A percentile compares a stretch with the other conserved stretches of the same genome.
Conservation (phyloP, 2,797 vertebrate genomes). For the Loriculus beryllinus region DNA sequence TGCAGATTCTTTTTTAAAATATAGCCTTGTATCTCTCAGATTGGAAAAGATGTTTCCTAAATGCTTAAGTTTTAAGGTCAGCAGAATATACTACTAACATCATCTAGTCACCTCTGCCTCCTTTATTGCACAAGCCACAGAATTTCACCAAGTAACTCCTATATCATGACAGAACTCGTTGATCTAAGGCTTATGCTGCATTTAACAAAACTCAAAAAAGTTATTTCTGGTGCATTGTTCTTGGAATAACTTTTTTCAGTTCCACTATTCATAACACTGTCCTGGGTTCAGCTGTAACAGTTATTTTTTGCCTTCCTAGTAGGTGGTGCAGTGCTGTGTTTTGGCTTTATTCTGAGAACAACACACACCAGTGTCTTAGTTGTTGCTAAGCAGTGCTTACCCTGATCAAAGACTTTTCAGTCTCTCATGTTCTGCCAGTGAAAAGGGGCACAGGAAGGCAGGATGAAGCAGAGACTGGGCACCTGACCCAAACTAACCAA, state of each 20-base stretch:
- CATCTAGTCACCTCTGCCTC: background rate
- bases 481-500: background rate
- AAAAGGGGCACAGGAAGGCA: too few relatives aligned
- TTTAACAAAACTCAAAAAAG: background rate
- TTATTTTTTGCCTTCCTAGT: background rate
- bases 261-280: background rate
- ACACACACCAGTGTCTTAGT: too few relatives aligned
- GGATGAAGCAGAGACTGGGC: background rate
- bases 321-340: background rate
- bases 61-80: background rate
- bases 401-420: too few relatives aligned
- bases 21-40: background rate
- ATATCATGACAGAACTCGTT: background rate
- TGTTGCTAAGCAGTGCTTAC: too few relatives aligned
- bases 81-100: background rate
- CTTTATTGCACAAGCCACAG: background rate
- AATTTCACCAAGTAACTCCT: background rate
- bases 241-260: slow-evolving; percentile 10
- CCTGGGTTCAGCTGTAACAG: background rate
- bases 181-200: background rate
- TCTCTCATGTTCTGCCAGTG: too few relatives aligned
- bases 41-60: background rate
- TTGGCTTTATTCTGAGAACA: background rate
- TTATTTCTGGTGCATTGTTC: background rate
- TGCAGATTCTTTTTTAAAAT: background rate